These are phyloP conservation scores for Eublepharis macularius DNA, from an alignment of 2,113 vertebrate genomes.

Conservation along the genomic window DNA sequence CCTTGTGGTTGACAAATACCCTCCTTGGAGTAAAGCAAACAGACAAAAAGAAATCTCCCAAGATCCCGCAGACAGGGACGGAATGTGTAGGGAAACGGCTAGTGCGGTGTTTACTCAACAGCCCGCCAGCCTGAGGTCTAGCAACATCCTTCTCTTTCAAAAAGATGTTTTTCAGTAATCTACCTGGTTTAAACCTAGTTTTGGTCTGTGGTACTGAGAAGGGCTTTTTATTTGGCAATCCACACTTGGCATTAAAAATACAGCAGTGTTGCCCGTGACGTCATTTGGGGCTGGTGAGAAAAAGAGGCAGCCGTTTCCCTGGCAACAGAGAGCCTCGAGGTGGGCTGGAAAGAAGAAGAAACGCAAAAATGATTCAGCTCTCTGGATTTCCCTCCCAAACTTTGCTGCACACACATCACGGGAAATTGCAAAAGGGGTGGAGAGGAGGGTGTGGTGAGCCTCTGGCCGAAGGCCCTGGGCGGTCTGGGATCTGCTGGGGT, in stretches of 20 bases:
- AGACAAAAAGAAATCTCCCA: no score
- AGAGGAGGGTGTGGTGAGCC: not conserved
- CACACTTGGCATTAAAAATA: not conserved
- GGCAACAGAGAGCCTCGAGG: not conserved
- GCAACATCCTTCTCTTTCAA: not conserved
- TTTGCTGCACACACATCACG: no score
- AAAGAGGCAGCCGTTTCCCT: not conserved
- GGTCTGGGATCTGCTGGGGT: no score
- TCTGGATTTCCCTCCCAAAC: no score
- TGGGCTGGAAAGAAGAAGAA: not conserved
- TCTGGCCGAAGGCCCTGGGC: not conserved
- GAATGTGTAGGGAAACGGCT: no score
- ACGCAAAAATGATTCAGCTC: no score
- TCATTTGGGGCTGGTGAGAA: not conserved
- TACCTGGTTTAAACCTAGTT: not conserved
- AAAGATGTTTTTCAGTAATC: not conserved
- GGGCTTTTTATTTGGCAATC: not conserved
- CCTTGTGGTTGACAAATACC: no score
- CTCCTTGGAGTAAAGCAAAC: no score
- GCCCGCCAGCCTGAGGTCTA: no score
- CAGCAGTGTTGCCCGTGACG: not conserved
- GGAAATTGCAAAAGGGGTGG: not conserved
- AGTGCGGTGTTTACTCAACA: no score
- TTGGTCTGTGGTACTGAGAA: no score
- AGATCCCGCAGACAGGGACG: no score